Conservation (phyloP, 2,888 invertebrate species). For the Mesopsocus fuscifrons region DNA sequence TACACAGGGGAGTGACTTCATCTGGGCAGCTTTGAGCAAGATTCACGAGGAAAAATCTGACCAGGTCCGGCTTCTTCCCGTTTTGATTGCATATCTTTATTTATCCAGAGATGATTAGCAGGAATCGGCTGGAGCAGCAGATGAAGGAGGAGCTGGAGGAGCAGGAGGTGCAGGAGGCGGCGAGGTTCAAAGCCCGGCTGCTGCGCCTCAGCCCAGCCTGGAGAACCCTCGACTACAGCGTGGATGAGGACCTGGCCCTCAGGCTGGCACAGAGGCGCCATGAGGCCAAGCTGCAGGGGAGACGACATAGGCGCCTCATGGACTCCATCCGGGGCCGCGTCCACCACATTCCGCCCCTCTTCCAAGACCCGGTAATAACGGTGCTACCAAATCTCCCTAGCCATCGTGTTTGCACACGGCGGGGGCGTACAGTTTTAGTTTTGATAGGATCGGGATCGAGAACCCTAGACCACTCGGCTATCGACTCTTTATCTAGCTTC, state of each 20-base stretch:
- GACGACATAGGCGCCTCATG: slow-evolving; percentile 50
- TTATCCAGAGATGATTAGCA: no score
- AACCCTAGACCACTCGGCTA: no score
- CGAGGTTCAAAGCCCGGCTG: slow-evolving; percentile 36
- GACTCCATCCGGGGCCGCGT: slow-evolving; percentile 51
- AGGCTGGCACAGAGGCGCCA: slow-evolving; percentile 43
- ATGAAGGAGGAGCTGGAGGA: slow-evolving; percentile 37
- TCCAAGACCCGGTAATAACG: slow-evolving; percentile 29
- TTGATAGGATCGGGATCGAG: no score
- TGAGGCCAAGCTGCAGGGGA: slow-evolving; percentile 44
- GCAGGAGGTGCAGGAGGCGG: slow-evolving; percentile 35
- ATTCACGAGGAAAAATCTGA: no score
- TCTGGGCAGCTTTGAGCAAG: no score
- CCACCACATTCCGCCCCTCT: slow-evolving; percentile 46
- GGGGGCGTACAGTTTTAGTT: no score
- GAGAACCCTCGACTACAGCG: slow-evolving; percentile 42
- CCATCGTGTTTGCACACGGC: no score
- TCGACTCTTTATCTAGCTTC: no score
- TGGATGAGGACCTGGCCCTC: slow-evolving; percentile 47
- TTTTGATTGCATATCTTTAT: no score
- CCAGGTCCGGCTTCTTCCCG: no score
- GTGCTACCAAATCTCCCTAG: no score
- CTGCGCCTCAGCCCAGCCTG: slow-evolving; percentile 47
- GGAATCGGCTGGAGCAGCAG: slow-evolving; percentile 41
- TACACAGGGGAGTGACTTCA: background rate